phyloP scores from a whole-genome alignment of 2,888 invertebrate species.

The Caenorhabditis wallacei region DNA sequence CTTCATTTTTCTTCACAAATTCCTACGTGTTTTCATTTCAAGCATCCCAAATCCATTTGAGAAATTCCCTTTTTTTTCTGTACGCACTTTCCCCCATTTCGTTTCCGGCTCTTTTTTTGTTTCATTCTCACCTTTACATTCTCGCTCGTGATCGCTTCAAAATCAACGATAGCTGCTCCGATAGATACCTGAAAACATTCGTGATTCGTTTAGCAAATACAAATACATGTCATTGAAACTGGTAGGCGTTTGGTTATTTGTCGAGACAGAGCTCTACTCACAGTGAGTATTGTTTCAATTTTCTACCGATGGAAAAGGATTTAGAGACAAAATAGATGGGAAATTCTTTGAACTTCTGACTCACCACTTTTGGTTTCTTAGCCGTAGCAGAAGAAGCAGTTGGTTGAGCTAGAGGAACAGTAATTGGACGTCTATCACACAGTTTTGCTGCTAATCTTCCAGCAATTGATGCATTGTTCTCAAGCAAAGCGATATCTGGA shows the following conservation, averaged over 20 bases:
- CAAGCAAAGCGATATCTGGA: constrained; percentile 92
- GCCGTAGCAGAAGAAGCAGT: not conserved
- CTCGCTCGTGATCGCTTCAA: constrained; percentile 77
- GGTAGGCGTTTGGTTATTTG: constrained; percentile 60
- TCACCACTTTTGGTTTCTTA: constrained; percentile 69
- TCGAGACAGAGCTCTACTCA: constrained; percentile 25
- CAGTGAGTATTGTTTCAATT: constrained; percentile 52
- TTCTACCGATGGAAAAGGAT: constrained; percentile 32
- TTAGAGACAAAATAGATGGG: not conserved
- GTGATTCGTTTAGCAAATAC: constrained; percentile 48
- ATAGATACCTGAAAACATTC: constrained; percentile 78
- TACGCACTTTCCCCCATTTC: not conserved
- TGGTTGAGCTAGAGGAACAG: not conserved
- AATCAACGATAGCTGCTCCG: constrained; percentile 83
- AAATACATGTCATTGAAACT: constrained; percentile 61
- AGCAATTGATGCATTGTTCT: constrained; percentile 93
- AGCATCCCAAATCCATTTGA: not conserved
- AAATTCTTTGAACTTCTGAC: constrained; percentile 4
- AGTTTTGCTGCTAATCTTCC: constrained; percentile 88
- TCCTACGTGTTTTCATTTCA: not conserved
- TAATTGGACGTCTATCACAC: constrained; percentile 29
- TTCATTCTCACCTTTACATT: constrained; percentile 85
- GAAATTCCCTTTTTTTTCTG: not conserved
- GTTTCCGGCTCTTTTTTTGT: constrained; percentile 10
- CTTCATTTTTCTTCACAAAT: not conserved